phyloP scores from a whole-genome alignment of 2,113 vertebrate genomes.

The Microcebus tavaratra region DNA sequence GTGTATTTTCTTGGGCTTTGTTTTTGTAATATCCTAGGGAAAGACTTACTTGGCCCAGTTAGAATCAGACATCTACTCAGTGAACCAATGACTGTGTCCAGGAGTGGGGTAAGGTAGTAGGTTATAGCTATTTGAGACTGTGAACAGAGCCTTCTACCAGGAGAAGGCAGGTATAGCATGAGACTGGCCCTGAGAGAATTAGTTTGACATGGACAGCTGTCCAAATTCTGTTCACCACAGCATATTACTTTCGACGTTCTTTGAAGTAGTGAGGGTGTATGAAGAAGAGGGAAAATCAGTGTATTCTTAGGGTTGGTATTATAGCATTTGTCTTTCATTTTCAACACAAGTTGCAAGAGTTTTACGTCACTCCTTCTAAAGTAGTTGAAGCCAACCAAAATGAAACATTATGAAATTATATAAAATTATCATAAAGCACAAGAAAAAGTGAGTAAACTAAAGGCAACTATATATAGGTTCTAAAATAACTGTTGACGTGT shows the following conservation, averaged over 20 bases:
- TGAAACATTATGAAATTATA: neutral
- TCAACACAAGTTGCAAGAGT: neutral
- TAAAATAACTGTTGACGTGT: neutral
- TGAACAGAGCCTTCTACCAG: neutral
- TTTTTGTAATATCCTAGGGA: neutral
- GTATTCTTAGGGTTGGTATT: neutral
- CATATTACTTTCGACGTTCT: neutral
- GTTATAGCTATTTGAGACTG: neutral
- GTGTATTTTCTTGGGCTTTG: neutral
- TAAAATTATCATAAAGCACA: neutral
- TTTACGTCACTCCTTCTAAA: constrained; percentile 18
- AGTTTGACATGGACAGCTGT: neutral
- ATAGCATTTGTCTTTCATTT: constrained; percentile 8
- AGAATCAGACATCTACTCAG: neutral
- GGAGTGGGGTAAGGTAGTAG: neutral
- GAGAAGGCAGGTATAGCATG: neutral
- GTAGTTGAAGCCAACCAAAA: constrained; percentile 11
- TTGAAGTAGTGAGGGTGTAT: neutral
- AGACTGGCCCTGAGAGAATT: neutral
- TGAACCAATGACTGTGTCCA: neutral
- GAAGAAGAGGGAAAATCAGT: neutral
- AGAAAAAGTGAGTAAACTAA: neutral
- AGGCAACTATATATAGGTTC: neutral
- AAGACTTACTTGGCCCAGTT: neutral
- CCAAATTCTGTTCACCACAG: neutral